Evolutionary conservation across 2,888 invertebrate genomes (phyloP).

Genomic region (Agonum fuliginosum): DNA sequence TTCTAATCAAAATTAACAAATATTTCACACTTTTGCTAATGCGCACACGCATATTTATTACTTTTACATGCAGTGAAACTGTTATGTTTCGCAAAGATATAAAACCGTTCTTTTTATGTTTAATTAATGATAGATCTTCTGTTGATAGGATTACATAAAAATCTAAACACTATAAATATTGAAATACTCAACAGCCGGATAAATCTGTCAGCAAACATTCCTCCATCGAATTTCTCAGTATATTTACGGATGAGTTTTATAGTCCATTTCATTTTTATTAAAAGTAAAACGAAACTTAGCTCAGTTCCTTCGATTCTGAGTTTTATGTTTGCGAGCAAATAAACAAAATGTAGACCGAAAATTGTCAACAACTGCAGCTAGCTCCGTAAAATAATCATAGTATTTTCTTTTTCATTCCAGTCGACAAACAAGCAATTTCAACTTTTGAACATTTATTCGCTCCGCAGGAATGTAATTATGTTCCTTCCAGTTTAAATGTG

Average conservation of each 20-base stretch:
- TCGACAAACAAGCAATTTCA: too few relatives aligned
- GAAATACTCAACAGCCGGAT: constrained; percentile 18
- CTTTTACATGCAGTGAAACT: constrained; percentile 14
- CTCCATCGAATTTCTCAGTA: constrained; percentile 7
- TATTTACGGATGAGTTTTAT: constrained; percentile 17
- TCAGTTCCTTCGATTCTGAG: background rate
- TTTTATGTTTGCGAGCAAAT: background rate
- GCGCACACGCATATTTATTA: too few relatives aligned
- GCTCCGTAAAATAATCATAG: background rate
- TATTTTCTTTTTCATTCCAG: too few relatives aligned
- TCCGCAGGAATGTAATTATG: too few relatives aligned
- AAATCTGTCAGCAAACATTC: constrained; percentile 21
- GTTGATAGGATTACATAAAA: constrained; percentile 9
- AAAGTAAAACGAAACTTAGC: constrained; percentile 6
- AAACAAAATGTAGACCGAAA: background rate
- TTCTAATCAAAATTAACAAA: too few relatives aligned
- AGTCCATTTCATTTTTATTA: constrained; percentile 25
- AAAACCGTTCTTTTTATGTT: background rate
- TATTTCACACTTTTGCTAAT: too few relatives aligned
- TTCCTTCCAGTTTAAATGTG: too few relatives aligned
- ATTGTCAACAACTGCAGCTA: background rate
- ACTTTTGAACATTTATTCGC: too few relatives aligned
- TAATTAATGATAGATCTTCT: constrained; percentile 5
- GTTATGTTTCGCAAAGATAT: background rate
- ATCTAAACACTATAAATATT: constrained; percentile 31